Percentiles rank a stretch among this genome's conserved stretches.
These are phyloP conservation scores for Scaptomyza montana DNA, from an alignment of 1,140 invertebrate species.

Conservation along the genomic window DNA sequence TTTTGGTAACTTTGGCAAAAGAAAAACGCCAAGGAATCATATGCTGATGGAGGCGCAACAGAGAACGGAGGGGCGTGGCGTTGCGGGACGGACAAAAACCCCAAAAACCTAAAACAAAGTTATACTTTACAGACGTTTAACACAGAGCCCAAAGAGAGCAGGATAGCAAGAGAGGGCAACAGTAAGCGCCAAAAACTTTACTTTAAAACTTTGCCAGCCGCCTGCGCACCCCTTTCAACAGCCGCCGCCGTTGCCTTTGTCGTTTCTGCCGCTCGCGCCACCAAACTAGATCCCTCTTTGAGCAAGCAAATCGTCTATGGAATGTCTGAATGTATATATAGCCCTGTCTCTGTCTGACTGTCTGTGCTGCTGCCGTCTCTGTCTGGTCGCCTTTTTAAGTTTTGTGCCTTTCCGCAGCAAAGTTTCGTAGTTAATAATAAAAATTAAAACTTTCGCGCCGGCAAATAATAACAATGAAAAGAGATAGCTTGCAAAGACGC, in stretches of 20 bases:
- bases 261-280: not conserved
- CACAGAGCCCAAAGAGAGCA: conserved; percentile 33
- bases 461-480: conserved; percentile 79
- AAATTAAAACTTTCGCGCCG: conserved; percentile 83
- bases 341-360: conserved; percentile 45
- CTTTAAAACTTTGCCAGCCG: conserved; percentile 76
- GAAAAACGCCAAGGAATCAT: conserved; percentile 55
- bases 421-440: conserved; percentile 83
- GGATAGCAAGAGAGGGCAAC: conserved; percentile 11
- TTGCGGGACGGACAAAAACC: conserved; percentile 52
- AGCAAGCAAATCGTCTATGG: conserved; percentile 60
- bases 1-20: conserved; percentile 71
- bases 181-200: conserved; percentile 73
- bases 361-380: conserved; percentile 4
- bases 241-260: not conserved
- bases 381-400: conserved; percentile 78
- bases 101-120: conserved; percentile 82
- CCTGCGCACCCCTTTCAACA: conserved; percentile 39
- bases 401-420: conserved; percentile 64
- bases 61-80: conserved; percentile 6
- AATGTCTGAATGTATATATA: conserved; percentile 38
- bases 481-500: conserved; percentile 41
- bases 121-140: conserved; percentile 78
- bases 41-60: conserved; percentile 32
- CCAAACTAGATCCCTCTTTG: conserved; percentile 32